phyloP scores from a whole-genome alignment of 37 sponge, comb jelly and placozoan genomes.

The Diacarnus erythraeanus region DNA sequence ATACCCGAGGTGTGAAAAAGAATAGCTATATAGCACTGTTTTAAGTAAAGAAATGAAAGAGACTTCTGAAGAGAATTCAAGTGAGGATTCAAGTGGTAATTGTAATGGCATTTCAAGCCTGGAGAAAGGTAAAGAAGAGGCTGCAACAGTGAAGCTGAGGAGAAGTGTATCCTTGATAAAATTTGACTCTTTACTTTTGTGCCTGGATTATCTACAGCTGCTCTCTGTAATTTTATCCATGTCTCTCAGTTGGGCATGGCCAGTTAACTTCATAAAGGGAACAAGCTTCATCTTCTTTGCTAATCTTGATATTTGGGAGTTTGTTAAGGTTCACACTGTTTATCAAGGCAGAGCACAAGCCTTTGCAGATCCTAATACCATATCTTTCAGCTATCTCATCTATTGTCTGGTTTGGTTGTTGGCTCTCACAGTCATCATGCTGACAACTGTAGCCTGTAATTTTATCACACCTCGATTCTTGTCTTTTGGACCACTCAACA shows the following conservation, averaged over 20 bases:
- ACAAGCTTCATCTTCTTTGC: neutral
- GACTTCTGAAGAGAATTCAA: no score
- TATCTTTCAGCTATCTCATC: neutral
- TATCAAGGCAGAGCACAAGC: neutral
- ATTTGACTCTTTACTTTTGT: neutral
- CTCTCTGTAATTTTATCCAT: neutral
- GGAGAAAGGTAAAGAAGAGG: no score
- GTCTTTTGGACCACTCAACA: neutral
- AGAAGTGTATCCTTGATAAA: neutral
- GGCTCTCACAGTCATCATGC: neutral
- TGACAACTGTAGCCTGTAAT: neutral
- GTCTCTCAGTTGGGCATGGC: neutral
- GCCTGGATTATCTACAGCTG: neutral
- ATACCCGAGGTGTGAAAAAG: no score
- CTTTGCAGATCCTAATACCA: neutral
- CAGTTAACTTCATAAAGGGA: neutral
- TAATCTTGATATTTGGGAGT: conserved; percentile 5
- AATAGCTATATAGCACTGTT: no score
- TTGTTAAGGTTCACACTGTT: neutral
- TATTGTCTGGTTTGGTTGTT: neutral
- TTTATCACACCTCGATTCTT: neutral
- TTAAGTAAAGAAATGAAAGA: no score
- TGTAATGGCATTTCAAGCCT: no score
- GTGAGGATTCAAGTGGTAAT: no score
- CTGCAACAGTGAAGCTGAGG: neutral